Conservation (phyloP, 2,888 invertebrate genomes). For the Drosophila algonquin region DNA sequence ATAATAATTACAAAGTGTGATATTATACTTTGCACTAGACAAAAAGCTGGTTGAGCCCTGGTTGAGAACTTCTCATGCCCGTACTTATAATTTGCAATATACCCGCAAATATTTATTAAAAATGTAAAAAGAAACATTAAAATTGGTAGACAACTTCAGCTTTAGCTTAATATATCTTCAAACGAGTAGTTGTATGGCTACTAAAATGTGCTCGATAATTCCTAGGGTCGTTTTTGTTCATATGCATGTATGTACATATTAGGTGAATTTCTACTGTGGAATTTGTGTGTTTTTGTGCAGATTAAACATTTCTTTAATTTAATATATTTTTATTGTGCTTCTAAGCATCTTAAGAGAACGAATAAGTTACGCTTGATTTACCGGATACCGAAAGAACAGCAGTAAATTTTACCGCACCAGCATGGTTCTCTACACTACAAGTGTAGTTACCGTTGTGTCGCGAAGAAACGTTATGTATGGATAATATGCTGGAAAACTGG, state of each 20-base stretch:
- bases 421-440: slow-evolving; percentile 83
- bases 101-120: too few species aligned
- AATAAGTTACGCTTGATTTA: slow-evolving; percentile 77
- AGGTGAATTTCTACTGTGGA: background rate
- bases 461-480: slow-evolving; percentile 84
- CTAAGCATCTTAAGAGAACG: slow-evolving; percentile 27
- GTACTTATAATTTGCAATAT: too few species aligned
- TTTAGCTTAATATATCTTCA: too few species aligned
- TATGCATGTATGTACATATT: background rate
- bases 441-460: slow-evolving; percentile 84
- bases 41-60: too few species aligned
- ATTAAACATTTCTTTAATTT: background rate
- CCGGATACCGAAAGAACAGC: slow-evolving; percentile 86
- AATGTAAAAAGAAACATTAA: too few species aligned
- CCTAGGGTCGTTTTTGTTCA: background rate
- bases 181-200: too few species aligned
- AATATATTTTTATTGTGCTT: background rate
- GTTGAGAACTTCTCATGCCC: too few species aligned
- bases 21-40: too few species aligned
- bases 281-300: background rate
- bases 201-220: background rate
- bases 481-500: slow-evolving; percentile 85
- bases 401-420: slow-evolving; percentile 85
- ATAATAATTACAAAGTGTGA: too few species aligned
- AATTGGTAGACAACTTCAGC: too few species aligned